Conservation (phyloP, 1,140 invertebrate genomes). For the Gyrodactylus salaris region DNA sequence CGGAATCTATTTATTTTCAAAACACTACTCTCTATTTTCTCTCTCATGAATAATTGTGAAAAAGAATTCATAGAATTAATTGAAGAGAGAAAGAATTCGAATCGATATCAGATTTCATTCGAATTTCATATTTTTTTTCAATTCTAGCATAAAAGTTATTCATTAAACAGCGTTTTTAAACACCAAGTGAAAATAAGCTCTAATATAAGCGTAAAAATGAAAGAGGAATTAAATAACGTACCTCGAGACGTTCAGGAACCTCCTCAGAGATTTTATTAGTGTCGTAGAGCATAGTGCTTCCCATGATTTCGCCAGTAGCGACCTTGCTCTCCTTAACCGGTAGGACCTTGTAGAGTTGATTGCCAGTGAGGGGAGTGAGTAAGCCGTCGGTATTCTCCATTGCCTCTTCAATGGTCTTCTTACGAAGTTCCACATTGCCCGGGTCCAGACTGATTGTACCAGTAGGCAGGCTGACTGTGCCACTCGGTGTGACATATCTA, state of each 20-base stretch:
- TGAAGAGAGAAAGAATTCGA: no score
- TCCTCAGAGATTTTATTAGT: background rate
- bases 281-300: background rate
- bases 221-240: conserved; percentile 10
- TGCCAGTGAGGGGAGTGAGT: conserved; percentile 13
- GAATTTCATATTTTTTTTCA: no score
- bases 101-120: no score
- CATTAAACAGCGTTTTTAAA: no score
- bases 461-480: conserved; percentile 60
- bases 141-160: no score
- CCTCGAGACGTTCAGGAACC: background rate
- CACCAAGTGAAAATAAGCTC: no score
- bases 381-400: conserved; percentile 36
- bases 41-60: no score
- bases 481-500: conserved; percentile 70
- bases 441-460: conserved; percentile 60
- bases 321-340: background rate
- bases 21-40: no score
- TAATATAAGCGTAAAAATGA: no score
- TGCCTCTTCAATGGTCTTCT: conserved; percentile 76
- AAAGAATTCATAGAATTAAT: no score
- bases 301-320: background rate
- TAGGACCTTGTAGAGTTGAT: background rate
- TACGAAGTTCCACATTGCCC: conserved; percentile 79
- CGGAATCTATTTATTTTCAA: no score